Evolutionary conservation across 2,888 invertebrate genomes (phyloP).

Genomic region (Charanyca ferruginea): DNA sequence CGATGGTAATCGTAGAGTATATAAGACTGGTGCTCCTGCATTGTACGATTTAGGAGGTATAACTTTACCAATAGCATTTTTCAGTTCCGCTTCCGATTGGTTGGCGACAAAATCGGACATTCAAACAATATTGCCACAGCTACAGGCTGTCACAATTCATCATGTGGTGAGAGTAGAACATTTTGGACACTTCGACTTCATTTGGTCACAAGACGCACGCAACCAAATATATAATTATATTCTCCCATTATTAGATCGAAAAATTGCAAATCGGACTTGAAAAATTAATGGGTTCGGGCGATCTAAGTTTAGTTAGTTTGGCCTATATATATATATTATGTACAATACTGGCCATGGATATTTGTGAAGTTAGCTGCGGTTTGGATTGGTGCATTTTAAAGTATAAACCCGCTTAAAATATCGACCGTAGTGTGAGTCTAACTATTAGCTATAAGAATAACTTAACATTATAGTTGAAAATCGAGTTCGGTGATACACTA

Average conservation of each 20-base stretch:
- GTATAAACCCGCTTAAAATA: no score
- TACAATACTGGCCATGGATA: no score
- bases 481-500: no score
- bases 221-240: constrained; percentile 63
- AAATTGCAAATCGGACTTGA: background rate
- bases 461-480: no score
- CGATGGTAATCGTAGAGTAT: constrained; percentile 60
- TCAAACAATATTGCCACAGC: constrained; percentile 57
- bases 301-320: background rate
- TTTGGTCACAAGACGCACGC: constrained; percentile 70
- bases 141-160: constrained; percentile 66
- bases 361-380: no score
- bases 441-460: no score
- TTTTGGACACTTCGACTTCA: constrained; percentile 76
- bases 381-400: no score
- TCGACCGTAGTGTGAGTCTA: no score
- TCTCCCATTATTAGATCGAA: constrained; percentile 56
- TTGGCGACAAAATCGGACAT: constrained; percentile 68
- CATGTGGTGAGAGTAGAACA: constrained; percentile 62
- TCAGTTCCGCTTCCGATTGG: constrained; percentile 73
- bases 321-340: background rate
- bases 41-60: constrained; percentile 66
- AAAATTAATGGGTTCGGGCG: background rate
- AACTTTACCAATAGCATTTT: constrained; percentile 68
- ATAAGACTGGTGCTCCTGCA: constrained; percentile 60